A percentile compares a stretch with the other conserved stretches of the same genome.
Evolutionary conservation across 2,888 invertebrate species (phyloP).

Genomic region (Odontocolon sp.): DNA sequence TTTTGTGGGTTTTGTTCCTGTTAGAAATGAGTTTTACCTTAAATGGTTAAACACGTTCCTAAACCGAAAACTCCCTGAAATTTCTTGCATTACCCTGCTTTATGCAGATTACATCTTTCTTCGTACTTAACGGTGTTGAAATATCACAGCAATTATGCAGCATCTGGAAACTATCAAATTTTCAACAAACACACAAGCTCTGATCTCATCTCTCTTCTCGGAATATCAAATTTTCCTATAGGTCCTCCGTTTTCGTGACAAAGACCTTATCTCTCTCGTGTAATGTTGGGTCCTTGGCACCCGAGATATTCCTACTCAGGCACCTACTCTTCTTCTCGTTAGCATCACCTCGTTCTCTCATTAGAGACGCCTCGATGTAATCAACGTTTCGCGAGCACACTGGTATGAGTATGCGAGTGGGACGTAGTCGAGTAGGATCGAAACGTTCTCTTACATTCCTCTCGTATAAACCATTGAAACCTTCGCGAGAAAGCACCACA

Average conservation of each 20-base stretch:
- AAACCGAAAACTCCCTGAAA: no score
- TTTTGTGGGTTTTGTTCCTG: no score
- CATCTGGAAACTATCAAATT: conserved; percentile 17
- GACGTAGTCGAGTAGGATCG: no score
- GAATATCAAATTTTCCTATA: conserved; percentile 28
- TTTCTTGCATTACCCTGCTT: background rate
- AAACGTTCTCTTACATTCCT: background rate
- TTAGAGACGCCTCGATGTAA: conserved; percentile 42
- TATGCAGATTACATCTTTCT: background rate
- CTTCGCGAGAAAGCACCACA: background rate
- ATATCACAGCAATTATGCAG: background rate
- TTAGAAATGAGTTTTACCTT: no score
- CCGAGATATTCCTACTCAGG: conserved; percentile 2
- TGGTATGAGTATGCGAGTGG: no score
- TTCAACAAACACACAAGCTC: conserved; percentile 8
- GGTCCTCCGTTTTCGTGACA: background rate
- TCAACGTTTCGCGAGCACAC: conserved; percentile 35
- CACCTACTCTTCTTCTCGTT: conserved; percentile 46
- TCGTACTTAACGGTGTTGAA: background rate
- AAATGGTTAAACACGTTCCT: no score
- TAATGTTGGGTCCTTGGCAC: conserved; percentile 18
- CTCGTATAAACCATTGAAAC: background rate
- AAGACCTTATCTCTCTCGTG: conserved; percentile 9
- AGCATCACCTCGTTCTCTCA: conserved; percentile 53
- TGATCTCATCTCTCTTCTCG: background rate